A percentile compares a stretch with the other conserved stretches of the same genome.
Evolutionary conservation across 2,888 invertebrate species (phyloP).

Genomic region (Drosophila helvetica): DNA sequence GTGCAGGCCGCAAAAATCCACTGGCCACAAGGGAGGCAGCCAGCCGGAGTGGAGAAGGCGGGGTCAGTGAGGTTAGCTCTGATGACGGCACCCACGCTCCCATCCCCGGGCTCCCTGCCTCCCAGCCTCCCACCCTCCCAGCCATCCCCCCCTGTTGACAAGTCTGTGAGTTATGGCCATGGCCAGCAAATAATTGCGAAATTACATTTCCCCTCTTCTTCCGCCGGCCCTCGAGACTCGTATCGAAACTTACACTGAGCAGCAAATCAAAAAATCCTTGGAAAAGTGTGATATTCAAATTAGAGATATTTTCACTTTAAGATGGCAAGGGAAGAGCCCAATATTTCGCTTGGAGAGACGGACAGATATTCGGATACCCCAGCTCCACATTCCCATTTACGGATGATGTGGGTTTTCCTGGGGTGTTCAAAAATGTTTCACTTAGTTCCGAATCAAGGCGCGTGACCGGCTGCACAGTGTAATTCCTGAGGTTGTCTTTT

Average conservation of each 20-base stretch:
- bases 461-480: constrained; percentile 43
- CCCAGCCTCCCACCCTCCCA: not conserved
- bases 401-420: too few relatives aligned
- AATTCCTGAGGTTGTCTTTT: constrained; percentile 52
- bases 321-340: too few relatives aligned
- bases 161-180: constrained; percentile 71
- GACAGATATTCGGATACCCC: too few relatives aligned
- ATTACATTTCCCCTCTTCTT: constrained; percentile 60
- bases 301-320: too few relatives aligned
- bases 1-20: constrained; percentile 67
- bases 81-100: constrained; percentile 30
- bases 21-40: constrained; percentile 24
- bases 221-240: constrained; percentile 22
- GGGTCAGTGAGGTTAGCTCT: constrained; percentile 11
- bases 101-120: not conserved
- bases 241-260: constrained; percentile 38
- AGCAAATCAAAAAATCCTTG: constrained; percentile 4
- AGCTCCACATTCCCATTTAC: too few relatives aligned
- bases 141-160: constrained; percentile 31
- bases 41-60: constrained; percentile 4
- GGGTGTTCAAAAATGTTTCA: not conserved
- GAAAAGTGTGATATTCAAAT: too few relatives aligned
- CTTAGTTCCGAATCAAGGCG: not conserved
- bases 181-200: constrained; percentile 77
- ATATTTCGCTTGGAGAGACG: too few relatives aligned